Evolutionary conservation across 2,888 invertebrate genomes (phyloP), one percentile per base, ranked within the genome.

Genomic region (Apotomis capreana): DNA sequence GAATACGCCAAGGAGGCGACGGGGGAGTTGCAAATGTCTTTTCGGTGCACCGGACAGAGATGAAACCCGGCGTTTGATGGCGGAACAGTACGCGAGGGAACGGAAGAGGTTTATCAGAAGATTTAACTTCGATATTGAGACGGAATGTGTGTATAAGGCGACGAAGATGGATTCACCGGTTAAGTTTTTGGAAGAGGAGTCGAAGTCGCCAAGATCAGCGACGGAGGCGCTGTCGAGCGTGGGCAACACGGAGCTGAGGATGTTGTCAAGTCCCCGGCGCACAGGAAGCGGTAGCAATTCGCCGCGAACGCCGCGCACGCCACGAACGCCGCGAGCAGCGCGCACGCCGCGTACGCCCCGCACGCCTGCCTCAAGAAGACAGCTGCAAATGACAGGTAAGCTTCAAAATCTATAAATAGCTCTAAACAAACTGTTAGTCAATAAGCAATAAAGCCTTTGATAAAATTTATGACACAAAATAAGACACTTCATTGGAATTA

Each of bases 41-140:
- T 95, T 95, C 78, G 95, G 95, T 8, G 91, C 92, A 1, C 94
- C 95, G 10, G 94, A 94, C 78, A 84, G 94, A 4, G 93, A 94
- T 40, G 95, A 95, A 69, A 95, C 95, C 4, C 92, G 89, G 67
- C 90, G 94, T 52, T 83, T 95, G 78, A 89, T 95, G 76, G 93
- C 94, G 51, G 95, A 95, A 73, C 94, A 95, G 75, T 91, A 95
- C 71, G 90, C 93, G 54, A 86, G 91, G 73, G 95, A 95, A 75
- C 89, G 94, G 78, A 92, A 94, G 78, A 90, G 94, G 68, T 95
- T 95, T 80, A 92, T 94, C 68, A 90, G 91, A 74, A 88, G 94
- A 78, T 95, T 95, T 84, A 95, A 95, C 78, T 94, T 95, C 69
- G 95, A 95, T 78, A 87, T 94, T 44, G 92, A 93, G 70, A 90